Conservation (phyloP, 2,888 invertebrate genomes). For the Dastarcus helophoroides region DNA sequence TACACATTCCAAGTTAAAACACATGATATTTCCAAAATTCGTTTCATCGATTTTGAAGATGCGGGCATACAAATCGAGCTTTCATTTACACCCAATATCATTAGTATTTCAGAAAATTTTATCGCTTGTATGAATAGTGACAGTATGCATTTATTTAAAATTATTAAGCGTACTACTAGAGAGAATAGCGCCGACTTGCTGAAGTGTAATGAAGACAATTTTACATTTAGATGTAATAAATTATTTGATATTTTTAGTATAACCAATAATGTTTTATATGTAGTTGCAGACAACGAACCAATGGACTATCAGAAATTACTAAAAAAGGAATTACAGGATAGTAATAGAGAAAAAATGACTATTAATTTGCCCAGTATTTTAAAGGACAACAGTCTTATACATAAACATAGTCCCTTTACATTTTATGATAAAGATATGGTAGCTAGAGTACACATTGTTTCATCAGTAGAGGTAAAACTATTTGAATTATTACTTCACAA, state of each 20-base stretch:
- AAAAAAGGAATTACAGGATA: slow-evolving; percentile 24
- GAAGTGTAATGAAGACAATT: slow-evolving; percentile 14
- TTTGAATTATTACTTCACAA: no score
- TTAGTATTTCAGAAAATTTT: slow-evolving; percentile 57
- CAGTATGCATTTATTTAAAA: slow-evolving; percentile 51
- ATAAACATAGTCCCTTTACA: slow-evolving; percentile 37
- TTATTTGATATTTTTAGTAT: slow-evolving; percentile 10
- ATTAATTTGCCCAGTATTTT: slow-evolving; percentile 35
- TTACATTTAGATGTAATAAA: slow-evolving; percentile 26
- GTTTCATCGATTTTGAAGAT: slow-evolving; percentile 59
- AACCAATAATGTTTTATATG: slow-evolving; percentile 1
- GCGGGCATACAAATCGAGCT: slow-evolving; percentile 53
- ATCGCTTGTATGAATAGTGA: slow-evolving; percentile 50
- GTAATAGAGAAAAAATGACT: slow-evolving; percentile 28
- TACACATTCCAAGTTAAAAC: slow-evolving; percentile 54
- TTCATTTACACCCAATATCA: slow-evolving; percentile 46
- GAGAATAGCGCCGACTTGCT: slow-evolving; percentile 14
- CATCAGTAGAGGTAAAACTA: slow-evolving; percentile 19
- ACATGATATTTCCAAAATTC: slow-evolving; percentile 54
- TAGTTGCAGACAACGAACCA: slow-evolving; percentile 17
- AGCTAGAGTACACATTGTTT: slow-evolving; percentile 34
- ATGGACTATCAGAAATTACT: slow-evolving; percentile 32
- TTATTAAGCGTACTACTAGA: slow-evolving; percentile 22
- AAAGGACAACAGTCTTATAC: slow-evolving; percentile 34
- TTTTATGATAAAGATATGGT: slow-evolving; percentile 36